These are phyloP conservation scores for Zoanthus sociatus DNA, from an alignment of 92 coral and sea anemone species.

Conservation along the genomic window DNA sequence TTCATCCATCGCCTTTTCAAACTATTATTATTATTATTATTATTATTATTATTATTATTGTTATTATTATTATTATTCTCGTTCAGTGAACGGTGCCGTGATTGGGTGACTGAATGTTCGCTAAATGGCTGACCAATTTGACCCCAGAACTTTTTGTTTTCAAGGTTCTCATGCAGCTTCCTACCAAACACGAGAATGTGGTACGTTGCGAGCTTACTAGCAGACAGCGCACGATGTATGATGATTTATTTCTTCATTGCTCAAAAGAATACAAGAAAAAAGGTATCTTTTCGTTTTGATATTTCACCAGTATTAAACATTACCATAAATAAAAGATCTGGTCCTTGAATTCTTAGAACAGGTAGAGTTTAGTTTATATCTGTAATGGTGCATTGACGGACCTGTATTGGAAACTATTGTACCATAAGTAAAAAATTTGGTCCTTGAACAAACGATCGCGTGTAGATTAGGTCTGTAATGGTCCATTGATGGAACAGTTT, in stretches of 20 bases:
- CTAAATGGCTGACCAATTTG: not conserved
- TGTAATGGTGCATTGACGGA: no score
- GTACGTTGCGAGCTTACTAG: slow-evolving; percentile 74
- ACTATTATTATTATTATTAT: no score
- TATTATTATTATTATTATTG: not conserved
- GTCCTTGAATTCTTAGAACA: no score
- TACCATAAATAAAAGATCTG: no score
- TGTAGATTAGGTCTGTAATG: not conserved
- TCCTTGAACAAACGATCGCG: slow-evolving; percentile 21
- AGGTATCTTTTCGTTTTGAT: not conserved
- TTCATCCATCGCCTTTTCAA: no score
- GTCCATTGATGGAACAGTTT: not conserved
- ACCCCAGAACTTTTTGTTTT: not conserved
- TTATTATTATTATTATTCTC: not conserved
- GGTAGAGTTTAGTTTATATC: no score
- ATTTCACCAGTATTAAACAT: not conserved
- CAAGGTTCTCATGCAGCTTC: slow-evolving; percentile 91
- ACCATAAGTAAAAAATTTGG: no score
- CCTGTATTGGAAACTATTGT: no score
- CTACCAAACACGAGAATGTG: slow-evolving; percentile 78
- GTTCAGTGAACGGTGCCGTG: no score
- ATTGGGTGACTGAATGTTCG: no score
- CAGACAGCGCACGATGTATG: slow-evolving; percentile 76
- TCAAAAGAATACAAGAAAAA: slow-evolving; percentile 63
- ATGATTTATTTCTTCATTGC: slow-evolving; percentile 76